phyloP scores from a whole-genome alignment of 2,113 vertebrate species.

The Paraplagusia blochii region DNA sequence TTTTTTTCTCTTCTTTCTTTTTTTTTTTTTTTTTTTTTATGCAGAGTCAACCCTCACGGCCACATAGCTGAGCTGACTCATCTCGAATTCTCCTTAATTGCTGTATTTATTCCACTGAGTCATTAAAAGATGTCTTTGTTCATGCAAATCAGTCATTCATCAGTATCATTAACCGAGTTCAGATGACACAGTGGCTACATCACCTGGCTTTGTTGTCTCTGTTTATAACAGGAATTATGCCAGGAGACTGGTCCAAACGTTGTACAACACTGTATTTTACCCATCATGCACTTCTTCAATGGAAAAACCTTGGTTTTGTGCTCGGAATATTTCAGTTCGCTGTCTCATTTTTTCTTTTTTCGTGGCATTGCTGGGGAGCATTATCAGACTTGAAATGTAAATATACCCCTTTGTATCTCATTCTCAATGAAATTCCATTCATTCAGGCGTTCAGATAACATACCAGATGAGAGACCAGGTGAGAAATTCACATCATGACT shows the following conservation, averaged over 20 bases:
- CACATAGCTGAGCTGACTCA: constrained; percentile 49
- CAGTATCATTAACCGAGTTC: too few species aligned
- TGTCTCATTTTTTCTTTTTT: background rate
- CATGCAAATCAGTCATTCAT: too few species aligned
- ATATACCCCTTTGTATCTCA: background rate
- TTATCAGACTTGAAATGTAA: background rate
- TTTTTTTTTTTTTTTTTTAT: too few species aligned
- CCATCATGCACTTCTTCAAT: background rate
- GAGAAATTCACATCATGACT: background rate
- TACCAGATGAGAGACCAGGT: constrained; percentile 3
- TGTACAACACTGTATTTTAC: background rate
- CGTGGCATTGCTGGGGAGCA: background rate
- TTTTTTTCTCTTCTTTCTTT: too few species aligned
- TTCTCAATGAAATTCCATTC: constrained; percentile 21
- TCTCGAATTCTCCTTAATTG: constrained; percentile 31
- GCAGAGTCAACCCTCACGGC: constrained; percentile 27
- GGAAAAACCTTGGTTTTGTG: background rate
- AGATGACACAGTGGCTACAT: background rate
- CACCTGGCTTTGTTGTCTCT: background rate
- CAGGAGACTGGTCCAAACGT: too few species aligned
- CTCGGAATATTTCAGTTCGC: too few species aligned
- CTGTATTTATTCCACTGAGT: constrained; percentile 9
- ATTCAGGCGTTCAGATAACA: constrained; percentile 17
- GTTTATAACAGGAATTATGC: too few species aligned
- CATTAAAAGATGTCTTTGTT: background rate